A percentile compares a stretch with the other conserved stretches of the same genome.
phyloP scores from a whole-genome alignment of 2,888 invertebrate genomes.

The Eilema griseolum region DNA sequence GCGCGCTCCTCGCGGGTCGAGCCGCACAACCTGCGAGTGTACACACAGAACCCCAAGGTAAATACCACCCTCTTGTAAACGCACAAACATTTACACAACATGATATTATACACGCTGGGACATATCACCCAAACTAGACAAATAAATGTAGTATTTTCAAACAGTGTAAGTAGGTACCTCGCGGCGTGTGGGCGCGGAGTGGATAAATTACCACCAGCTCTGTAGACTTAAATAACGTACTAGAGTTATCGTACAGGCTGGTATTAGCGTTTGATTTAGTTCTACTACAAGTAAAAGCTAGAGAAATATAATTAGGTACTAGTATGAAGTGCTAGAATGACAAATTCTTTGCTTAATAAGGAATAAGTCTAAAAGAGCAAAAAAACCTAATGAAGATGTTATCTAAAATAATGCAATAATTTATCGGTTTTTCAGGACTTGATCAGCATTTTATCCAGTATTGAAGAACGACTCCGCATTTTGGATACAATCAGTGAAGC shows the following conservation, averaged over 20 bases:
- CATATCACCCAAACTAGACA: constrained; percentile 33
- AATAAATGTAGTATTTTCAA: constrained; percentile 38
- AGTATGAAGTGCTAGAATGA: not conserved
- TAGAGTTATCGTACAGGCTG: not conserved
- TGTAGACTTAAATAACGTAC: constrained; percentile 10
- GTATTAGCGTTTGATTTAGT: constrained; percentile 22
- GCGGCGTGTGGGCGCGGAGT: constrained; percentile 29
- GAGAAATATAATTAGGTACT: constrained; percentile 27
- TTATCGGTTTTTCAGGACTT: constrained; percentile 67
- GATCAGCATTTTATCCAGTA: constrained; percentile 69
- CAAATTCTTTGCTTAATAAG: not conserved
- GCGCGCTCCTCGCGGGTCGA: constrained; percentile 81
- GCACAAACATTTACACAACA: constrained; percentile 37
- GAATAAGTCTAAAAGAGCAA: not conserved
- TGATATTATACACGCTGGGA: constrained; percentile 34
- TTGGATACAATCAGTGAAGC: constrained; percentile 77
- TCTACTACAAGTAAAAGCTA: constrained; percentile 26
- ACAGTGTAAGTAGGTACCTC: constrained; percentile 25
- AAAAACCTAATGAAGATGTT: not conserved
- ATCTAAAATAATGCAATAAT: not conserved
- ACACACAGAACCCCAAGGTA: constrained; percentile 75
- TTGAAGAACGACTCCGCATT: constrained; percentile 78
- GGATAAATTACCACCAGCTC: constrained; percentile 33
- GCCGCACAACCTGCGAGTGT: constrained; percentile 68
- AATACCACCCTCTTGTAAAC: constrained; percentile 38